phyloP scores from a whole-genome alignment of 2,113 vertebrate species.

The Seriola dumerili region DNA sequence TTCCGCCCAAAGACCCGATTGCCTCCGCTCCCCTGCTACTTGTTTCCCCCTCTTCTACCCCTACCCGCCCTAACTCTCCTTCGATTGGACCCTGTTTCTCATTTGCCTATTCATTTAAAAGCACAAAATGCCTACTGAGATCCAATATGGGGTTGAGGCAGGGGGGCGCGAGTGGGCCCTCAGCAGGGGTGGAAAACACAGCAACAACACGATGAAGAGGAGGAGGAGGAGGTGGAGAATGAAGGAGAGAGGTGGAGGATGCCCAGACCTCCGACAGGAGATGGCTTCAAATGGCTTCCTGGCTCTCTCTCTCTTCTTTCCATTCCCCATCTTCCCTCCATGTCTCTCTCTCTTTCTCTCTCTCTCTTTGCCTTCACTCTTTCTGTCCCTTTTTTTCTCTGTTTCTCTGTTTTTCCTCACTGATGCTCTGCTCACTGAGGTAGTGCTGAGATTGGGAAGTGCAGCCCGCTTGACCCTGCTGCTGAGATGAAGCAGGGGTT shows the following conservation, averaged over 20 bases:
- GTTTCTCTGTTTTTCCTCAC: conserved; percentile 63
- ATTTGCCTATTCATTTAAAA: conserved; percentile 89
- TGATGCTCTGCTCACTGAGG: conserved; percentile 73
- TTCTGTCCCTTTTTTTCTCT: conserved; percentile 11
- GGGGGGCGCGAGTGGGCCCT: conserved; percentile 82
- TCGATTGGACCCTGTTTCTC: conserved; percentile 78
- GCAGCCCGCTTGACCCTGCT: conserved; percentile 70
- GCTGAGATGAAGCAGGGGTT: conserved; percentile 63
- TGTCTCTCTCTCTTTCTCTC: conserved; percentile 6
- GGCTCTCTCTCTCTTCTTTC: conserved; percentile 48
- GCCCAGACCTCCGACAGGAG: conserved; percentile 71
- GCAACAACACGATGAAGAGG: conserved; percentile 76
- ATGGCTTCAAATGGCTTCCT: conserved; percentile 74
- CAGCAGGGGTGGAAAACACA: conserved; percentile 83
- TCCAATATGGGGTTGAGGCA: conserved; percentile 87
- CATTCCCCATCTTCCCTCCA: conserved; percentile 24
- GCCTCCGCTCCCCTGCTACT: conserved; percentile 79
- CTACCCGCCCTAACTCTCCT: conserved; percentile 56
- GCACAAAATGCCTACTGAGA: conserved; percentile 87
- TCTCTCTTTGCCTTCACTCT: conserved; percentile 21
- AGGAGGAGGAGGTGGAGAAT: conserved; percentile 64
- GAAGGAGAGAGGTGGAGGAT: conserved; percentile 66
- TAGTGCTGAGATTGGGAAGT: conserved; percentile 70
- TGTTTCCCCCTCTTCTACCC: conserved; percentile 64
- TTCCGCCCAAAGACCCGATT: conserved; percentile 81